phyloP scores from a whole-genome alignment of 2,888 invertebrate species.

The Nephrotoma appendiculata region DNA sequence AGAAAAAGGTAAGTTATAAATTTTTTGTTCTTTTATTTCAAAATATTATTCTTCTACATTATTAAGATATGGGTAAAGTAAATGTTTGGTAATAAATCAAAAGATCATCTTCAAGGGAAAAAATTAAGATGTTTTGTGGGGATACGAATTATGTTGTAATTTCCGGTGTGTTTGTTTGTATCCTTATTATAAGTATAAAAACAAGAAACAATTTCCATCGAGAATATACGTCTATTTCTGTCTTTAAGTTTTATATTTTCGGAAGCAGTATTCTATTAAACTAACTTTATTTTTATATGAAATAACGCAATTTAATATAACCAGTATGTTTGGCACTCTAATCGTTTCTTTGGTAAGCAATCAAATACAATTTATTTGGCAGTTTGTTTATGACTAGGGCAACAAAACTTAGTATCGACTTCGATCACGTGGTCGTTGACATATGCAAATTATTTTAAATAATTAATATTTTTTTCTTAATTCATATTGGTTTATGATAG shows the following conservation, averaged over 20 bases:
- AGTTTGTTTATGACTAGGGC: too few species aligned
- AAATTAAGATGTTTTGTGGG: background rate
- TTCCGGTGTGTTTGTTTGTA: background rate
- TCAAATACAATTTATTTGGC: too few species aligned
- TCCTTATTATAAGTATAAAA: background rate
- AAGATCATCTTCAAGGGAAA: background rate
- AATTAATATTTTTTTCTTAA: too few species aligned
- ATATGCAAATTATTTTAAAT: too few species aligned
- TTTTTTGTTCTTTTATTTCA: background rate
- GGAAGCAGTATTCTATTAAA: too few species aligned
- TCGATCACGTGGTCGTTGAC: too few species aligned
- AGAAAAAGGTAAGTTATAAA: background rate
- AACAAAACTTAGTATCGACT: too few species aligned
- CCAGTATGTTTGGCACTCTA: background rate
- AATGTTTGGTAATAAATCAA: background rate
- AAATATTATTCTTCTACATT: background rate
- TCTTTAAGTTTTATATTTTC: background rate
- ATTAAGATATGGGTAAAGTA: background rate
- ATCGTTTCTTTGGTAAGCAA: too few species aligned
- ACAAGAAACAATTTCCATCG: background rate
- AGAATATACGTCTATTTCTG: background rate
- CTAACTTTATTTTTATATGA: background rate
- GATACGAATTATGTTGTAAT: background rate
- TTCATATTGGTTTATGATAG: too few species aligned
- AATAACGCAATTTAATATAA: background rate